These are phyloP conservation scores for Papilio demoleus DNA, from an alignment of 2,888 invertebrate species.

Conservation along the genomic window DNA sequence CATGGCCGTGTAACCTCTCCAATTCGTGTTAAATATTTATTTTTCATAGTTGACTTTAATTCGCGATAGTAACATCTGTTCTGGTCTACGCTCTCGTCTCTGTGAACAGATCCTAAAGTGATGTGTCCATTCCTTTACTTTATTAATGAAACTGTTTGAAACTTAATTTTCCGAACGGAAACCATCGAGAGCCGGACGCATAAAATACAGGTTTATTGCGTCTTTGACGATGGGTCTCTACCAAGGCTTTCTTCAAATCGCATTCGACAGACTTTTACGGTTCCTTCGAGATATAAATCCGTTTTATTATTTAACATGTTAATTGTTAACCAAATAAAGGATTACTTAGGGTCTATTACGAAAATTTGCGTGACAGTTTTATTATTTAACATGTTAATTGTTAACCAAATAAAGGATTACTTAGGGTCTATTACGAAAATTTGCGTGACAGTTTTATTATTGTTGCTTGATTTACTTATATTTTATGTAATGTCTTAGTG, in stretches of 20 bases:
- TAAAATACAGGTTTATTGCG: constrained; percentile 61
- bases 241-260: constrained; percentile 36
- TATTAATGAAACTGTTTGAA: constrained; percentile 58
- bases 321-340: constrained; percentile 24
- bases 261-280: constrained; percentile 28
- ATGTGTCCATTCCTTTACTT: constrained; percentile 44
- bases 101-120: constrained; percentile 28
- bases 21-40: too few relatives aligned
- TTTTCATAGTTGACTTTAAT: too few relatives aligned
- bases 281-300: constrained; percentile 12
- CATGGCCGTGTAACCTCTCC: too few relatives aligned
- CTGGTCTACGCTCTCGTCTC: too few relatives aligned
- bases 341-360: neutral
- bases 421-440: too few relatives aligned
- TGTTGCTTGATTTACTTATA: too few relatives aligned
- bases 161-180: constrained; percentile 61
- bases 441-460: too few relatives aligned
- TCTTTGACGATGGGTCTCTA: constrained; percentile 51
- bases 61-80: too few relatives aligned
- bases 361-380: neutral
- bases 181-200: constrained; percentile 63
- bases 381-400: constrained; percentile 21
- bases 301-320: constrained; percentile 9
- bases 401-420: constrained; percentile 21
- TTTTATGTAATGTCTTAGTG: too few relatives aligned